phyloP scores from a whole-genome alignment of 2,797 vertebrate genomes.

The Fringilla coelebs region DNA sequence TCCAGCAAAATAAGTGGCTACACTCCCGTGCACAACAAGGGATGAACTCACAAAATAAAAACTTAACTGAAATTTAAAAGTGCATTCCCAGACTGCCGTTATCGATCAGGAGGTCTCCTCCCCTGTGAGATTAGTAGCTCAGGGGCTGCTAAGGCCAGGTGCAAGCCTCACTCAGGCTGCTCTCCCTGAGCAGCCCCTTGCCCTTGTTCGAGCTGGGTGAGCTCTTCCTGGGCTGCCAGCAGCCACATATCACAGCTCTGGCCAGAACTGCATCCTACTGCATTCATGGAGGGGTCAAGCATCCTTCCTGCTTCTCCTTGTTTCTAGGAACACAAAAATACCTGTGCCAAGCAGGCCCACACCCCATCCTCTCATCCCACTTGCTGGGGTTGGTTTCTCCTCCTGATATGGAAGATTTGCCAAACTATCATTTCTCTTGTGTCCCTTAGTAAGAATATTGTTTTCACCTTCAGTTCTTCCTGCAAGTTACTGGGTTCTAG shows the following conservation, averaged over 20 bases:
- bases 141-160: background rate
- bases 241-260: fast-evolving
- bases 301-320: background rate
- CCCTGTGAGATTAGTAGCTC: background rate
- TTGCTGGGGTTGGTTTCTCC: background rate
- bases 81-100: background rate
- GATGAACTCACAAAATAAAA: background rate
- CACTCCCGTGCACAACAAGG: background rate
- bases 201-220: background rate
- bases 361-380: background rate
- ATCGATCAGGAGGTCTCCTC: background rate
- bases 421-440: background rate
- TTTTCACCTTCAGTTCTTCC: background rate
- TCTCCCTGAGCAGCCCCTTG: background rate
- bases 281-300: fast-evolving
- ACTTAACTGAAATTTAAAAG: background rate
- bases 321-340: background rate
- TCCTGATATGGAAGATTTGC: background rate
- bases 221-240: background rate
- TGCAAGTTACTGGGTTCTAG: background rate
- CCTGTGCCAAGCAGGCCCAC: background rate
- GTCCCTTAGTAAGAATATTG: background rate
- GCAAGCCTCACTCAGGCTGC: fast-evolving
- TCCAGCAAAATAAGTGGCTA: background rate
- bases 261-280: background rate